Evolutionary conservation across 2,888 invertebrate genomes (phyloP).

Genomic region (Aromia moschata): DNA sequence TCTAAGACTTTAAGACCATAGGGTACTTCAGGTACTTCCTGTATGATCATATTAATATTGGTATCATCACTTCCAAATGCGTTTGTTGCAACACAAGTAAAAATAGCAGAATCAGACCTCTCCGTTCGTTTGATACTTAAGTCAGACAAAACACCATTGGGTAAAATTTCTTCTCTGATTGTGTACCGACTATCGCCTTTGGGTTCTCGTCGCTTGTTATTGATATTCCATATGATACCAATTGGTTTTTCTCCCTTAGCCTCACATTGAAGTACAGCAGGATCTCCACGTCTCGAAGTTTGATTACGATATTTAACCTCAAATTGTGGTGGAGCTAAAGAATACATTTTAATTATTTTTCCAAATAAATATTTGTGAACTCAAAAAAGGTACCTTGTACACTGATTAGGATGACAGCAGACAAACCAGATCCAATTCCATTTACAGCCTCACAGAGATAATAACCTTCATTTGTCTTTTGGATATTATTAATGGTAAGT

Average conservation of each 20-base stretch:
- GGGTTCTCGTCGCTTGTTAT: constrained; percentile 89
- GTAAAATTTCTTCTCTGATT: constrained; percentile 86
- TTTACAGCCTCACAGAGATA: constrained; percentile 96
- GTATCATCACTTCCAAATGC: constrained; percentile 94
- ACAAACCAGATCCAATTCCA: constrained; percentile 93
- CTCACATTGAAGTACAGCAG: constrained; percentile 90
- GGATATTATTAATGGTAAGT: constrained; percentile 87
- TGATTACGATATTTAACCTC: constrained; percentile 92
- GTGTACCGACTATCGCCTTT: constrained; percentile 90
- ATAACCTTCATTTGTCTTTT: constrained; percentile 93
- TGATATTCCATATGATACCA: constrained; percentile 94
- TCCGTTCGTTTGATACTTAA: constrained; percentile 90
- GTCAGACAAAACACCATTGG: constrained; percentile 87
- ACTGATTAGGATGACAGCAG: constrained; percentile 91
- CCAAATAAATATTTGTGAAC: no score
- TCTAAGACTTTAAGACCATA: constrained; percentile 88
- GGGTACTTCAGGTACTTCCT: constrained; percentile 91
- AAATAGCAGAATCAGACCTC: constrained; percentile 87
- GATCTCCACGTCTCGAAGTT: constrained; percentile 89
- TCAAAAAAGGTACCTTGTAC: constrained; percentile 83
- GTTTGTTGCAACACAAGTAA: constrained; percentile 92
- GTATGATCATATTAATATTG: constrained; percentile 94
- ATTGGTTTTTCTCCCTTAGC: constrained; percentile 95
- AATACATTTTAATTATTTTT: no score
- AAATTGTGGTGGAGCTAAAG: constrained; percentile 91